phyloP scores from a whole-genome alignment of 2,797 vertebrate species.

The Ispidina lecontei region DNA sequence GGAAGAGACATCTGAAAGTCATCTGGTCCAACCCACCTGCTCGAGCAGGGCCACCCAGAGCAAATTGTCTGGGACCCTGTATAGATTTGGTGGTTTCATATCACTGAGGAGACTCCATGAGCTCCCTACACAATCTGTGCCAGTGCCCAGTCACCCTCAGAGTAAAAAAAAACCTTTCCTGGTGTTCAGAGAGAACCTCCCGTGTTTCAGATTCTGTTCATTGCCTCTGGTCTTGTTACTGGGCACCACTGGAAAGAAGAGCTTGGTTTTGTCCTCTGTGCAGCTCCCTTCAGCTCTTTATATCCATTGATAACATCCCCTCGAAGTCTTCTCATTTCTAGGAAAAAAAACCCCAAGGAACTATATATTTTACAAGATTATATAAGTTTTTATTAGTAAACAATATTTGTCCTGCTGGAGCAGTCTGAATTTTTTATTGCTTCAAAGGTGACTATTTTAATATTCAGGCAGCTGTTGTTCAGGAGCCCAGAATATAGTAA shows the following conservation, averaged over 20 bases:
- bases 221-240: background rate
- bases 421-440: background rate
- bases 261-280: background rate
- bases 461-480: background rate
- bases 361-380: background rate
- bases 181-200: background rate
- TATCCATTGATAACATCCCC: background rate
- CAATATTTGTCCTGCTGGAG: background rate
- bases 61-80: fast-evolving
- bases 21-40: background rate
- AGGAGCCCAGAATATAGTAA: background rate
- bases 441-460: background rate
- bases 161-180: background rate
- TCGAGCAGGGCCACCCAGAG: background rate
- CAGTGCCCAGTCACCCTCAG: background rate
- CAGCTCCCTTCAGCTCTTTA: background rate
- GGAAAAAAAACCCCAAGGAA: background rate
- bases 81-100: background rate
- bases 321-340: background rate
- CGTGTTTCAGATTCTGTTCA: background rate
- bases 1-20: background rate
- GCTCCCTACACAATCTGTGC: background rate
- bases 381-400: background rate
- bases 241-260: background rate
- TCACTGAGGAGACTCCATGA: background rate